Evolutionary conservation across 1,140 invertebrate genomes (phyloP).

Genomic region (Drosophila quadrilineata): DNA sequence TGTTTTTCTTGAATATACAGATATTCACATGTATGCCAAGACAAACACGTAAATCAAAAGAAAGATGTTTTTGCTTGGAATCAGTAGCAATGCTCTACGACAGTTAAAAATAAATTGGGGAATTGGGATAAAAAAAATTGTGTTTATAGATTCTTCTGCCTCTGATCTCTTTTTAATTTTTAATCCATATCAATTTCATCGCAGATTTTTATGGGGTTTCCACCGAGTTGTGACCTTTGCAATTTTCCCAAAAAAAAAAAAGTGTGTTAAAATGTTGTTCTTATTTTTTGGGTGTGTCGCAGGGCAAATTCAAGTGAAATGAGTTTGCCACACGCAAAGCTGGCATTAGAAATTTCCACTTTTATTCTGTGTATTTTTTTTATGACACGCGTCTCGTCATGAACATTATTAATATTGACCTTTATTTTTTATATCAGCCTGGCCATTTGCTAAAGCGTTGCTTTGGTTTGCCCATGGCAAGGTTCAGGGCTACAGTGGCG

Average conservation of each 20-base stretch:
- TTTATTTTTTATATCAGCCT: constrained; percentile 48
- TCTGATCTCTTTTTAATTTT: too few relatives aligned
- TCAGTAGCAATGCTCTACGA: not conserved
- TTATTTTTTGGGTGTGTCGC: constrained; percentile 5
- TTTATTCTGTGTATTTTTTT: constrained; percentile 22
- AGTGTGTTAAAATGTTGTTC: too few relatives aligned
- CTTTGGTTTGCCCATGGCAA: constrained; percentile 17
- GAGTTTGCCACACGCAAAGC: constrained; percentile 36
- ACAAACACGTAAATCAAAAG: constrained; percentile 58
- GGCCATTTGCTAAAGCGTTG: constrained; percentile 55
- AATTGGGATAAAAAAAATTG: not conserved
- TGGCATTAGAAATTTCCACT: constrained; percentile 32
- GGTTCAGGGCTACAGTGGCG: constrained; percentile 55
- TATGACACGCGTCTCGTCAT: constrained; percentile 42
- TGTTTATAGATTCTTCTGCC: too few relatives aligned
- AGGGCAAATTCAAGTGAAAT: constrained; percentile 42
- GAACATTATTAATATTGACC: constrained; percentile 69
- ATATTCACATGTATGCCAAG: constrained; percentile 26
- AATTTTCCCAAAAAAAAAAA: not conserved
- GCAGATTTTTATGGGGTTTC: too few relatives aligned
- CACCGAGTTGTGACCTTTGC: too few relatives aligned
- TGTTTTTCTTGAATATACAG: constrained; percentile 25
- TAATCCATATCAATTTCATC: too few relatives aligned
- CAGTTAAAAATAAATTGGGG: not conserved
- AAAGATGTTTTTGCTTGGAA: not conserved